Evolutionary conservation across 2,797 vertebrate genomes (phyloP).

Genomic region (Knipowitschia caucasica): DNA sequence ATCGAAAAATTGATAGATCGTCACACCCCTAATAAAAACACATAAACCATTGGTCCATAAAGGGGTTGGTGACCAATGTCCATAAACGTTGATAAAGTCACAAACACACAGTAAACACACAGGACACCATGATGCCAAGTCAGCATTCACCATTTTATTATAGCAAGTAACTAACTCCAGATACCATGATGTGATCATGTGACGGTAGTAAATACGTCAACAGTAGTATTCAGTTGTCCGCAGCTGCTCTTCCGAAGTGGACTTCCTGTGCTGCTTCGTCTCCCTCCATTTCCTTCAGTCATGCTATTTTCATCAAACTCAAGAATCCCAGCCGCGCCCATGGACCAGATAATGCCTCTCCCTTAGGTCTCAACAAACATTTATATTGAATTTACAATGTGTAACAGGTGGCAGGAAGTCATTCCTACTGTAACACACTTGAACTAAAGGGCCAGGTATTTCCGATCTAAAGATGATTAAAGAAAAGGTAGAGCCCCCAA

Average conservation of each 20-base stretch:
- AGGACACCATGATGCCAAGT: too few species aligned
- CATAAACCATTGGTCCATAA: too few species aligned
- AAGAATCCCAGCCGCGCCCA: constrained; percentile 9
- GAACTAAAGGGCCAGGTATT: constrained; percentile 21
- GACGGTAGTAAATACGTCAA: neutral
- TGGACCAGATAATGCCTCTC: neutral
- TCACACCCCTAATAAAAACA: too few species aligned
- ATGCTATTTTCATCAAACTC: constrained; percentile 14
- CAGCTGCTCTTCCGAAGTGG: constrained; percentile 52
- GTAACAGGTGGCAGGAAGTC: constrained; percentile 37
- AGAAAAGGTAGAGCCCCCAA: constrained; percentile 2
- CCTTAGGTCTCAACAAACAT: constrained; percentile 2
- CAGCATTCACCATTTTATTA: neutral
- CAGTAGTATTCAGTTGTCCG: constrained; percentile 2
- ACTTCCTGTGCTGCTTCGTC: constrained; percentile 50
- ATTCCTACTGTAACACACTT: constrained; percentile 44
- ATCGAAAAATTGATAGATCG: too few species aligned
- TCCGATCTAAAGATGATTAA: constrained; percentile 24
- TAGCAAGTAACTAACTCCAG: neutral
- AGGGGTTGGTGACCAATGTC: too few species aligned
- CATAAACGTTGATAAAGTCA: too few species aligned
- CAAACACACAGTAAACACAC: too few species aligned
- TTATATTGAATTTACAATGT: constrained; percentile 1
- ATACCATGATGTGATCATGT: neutral
- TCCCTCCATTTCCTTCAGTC: neutral